A percentile compares a stretch with the other conserved stretches of the same genome.
Conservation (phyloP, 2,888 invertebrate species). For the Bursaphelenchus okinawaensis region DNA sequence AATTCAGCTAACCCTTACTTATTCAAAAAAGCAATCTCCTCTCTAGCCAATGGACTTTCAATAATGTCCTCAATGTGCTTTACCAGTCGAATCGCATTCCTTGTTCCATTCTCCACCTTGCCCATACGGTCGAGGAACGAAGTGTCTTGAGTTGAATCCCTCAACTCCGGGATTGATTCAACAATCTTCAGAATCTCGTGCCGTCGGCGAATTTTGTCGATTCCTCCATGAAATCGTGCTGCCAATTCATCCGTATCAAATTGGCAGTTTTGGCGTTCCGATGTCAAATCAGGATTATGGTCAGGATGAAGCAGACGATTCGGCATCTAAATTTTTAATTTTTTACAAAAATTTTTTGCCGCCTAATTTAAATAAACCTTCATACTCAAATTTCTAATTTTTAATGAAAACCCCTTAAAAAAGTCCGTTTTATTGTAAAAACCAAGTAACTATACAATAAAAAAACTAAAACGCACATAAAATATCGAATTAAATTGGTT, state of each 20-base stretch:
- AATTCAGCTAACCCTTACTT: background rate
- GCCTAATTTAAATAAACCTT: too few relatives aligned
- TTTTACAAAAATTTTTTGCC: too few relatives aligned
- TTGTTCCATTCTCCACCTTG: slow-evolving; percentile 55
- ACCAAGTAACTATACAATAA: too few relatives aligned
- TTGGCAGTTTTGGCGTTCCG: slow-evolving; percentile 24
- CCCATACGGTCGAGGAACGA: slow-evolving; percentile 53
- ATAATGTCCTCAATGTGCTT: slow-evolving; percentile 4
- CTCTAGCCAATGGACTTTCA: background rate
- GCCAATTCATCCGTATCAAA: slow-evolving; percentile 29
- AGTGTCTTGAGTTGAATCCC: slow-evolving; percentile 14
- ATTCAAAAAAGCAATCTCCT: slow-evolving; percentile 4
- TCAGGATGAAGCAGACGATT: slow-evolving; percentile 29
- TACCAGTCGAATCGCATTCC: slow-evolving; percentile 30
- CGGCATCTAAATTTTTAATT: slow-evolving; percentile 2
- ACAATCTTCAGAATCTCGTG: slow-evolving; percentile 33
- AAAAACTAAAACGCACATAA: too few relatives aligned
- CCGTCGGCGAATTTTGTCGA: slow-evolving; percentile 15
- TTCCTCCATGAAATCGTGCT: slow-evolving; percentile 25
- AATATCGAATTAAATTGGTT: too few relatives aligned
- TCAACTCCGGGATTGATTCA: slow-evolving; percentile 48
- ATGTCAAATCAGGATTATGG: slow-evolving; percentile 37
- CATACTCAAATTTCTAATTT: too few relatives aligned
- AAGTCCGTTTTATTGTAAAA: too few relatives aligned
- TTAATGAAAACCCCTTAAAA: too few relatives aligned